Evolutionary conservation across 2,888 invertebrate species (phyloP).

Genomic region (Lottia gigantea): DNA sequence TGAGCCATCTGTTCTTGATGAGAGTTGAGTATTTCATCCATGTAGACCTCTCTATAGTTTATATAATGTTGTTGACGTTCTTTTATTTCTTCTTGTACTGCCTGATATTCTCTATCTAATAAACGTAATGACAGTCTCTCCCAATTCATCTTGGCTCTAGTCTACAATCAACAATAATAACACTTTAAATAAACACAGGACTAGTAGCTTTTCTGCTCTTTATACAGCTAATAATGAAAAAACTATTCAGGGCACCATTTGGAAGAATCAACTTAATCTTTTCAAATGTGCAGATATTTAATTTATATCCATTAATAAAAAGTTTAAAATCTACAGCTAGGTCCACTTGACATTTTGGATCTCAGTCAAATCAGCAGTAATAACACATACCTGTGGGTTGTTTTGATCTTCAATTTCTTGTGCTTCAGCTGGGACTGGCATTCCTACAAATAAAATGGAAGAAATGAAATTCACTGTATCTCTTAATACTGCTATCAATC

Average conservation of each 20-base stretch:
- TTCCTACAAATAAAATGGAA: too few species aligned
- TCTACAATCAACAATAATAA: conserved; percentile 34
- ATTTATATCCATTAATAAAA: too few species aligned
- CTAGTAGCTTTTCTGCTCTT: conserved; percentile 9
- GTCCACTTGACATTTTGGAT: too few species aligned
- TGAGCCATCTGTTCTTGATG: conserved; percentile 52
- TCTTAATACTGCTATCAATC: too few species aligned
- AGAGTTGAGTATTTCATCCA: conserved; percentile 52
- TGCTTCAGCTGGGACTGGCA: conserved; percentile 34
- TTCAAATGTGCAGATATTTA: too few species aligned
- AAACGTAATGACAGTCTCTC: conserved; percentile 52
- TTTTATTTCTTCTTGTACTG: conserved; percentile 47
- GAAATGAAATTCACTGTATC: too few species aligned
- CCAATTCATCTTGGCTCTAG: conserved; percentile 54
- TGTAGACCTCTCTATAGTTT: conserved; percentile 50
- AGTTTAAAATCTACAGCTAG: too few species aligned
- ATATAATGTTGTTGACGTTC: conserved; percentile 51
- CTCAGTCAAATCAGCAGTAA: too few species aligned
- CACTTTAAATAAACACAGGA: conserved; percentile 12
- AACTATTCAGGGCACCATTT: too few species aligned
- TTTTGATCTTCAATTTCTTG: background rate
- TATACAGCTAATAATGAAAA: too few species aligned
- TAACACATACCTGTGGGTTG: background rate
- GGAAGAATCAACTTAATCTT: too few species aligned
- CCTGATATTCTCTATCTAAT: conserved; percentile 50